Evolutionary conservation across 92 coral and sea anemone genomes (phyloP).

Genomic region (Scolanthus callimorphus): DNA sequence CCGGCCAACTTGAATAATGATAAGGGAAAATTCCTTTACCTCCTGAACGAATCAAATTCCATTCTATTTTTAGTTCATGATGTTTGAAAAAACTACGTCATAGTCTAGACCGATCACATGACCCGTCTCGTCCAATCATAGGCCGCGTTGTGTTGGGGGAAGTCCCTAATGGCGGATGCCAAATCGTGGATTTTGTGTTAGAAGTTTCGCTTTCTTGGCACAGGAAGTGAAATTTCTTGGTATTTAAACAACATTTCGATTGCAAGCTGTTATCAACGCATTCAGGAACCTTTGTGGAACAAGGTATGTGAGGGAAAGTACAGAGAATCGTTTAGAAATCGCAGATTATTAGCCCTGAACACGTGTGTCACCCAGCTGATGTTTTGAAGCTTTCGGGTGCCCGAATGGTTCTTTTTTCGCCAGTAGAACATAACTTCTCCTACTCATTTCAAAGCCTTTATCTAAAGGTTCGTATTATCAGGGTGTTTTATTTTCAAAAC

Average conservation of each 20-base stretch:
- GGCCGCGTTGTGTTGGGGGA: slow-evolving; percentile 25
- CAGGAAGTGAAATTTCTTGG: slow-evolving; percentile 14
- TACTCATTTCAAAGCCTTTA: no score
- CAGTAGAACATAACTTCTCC: no score
- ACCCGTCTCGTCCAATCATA: slow-evolving; percentile 25
- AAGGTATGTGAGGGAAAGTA: slow-evolving; percentile 14
- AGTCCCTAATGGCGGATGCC: slow-evolving; percentile 31
- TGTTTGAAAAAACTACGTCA: no score
- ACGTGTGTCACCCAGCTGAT: background rate
- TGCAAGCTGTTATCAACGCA: background rate
- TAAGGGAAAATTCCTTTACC: slow-evolving; percentile 2
- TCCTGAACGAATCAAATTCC: no score
- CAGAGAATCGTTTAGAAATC: background rate
- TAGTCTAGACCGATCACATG: no score
- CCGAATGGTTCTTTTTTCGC: no score
- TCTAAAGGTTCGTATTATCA: no score
- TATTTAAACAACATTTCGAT: slow-evolving; percentile 7
- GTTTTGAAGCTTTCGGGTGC: background rate
- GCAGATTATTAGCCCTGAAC: background rate
- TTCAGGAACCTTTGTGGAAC: background rate
- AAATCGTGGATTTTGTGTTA: background rate
- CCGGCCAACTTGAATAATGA: background rate
- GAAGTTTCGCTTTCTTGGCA: slow-evolving; percentile 24
- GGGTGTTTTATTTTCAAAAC: no score
- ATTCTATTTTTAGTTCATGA: no score